Base-by-base conservation (phyloP, 2,888 invertebrate genomes). In the Parascotia fuliginaria region DNA sequence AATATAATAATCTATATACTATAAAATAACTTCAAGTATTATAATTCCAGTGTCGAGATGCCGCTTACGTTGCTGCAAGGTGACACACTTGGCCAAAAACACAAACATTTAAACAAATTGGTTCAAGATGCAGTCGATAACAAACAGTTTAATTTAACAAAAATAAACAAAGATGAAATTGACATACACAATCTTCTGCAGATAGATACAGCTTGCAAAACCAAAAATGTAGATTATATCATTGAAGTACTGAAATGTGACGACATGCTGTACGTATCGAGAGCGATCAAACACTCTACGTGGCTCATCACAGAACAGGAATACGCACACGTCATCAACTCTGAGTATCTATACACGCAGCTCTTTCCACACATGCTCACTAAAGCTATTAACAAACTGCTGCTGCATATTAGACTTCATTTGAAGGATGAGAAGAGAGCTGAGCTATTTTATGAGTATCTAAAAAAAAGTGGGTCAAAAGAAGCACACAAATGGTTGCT, bases 241-340 rank as follows among this genome's bases (percentile, higher is more conserved):
- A 57, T 87, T 6, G 73, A 76, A 22, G 74, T 81, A 27, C 55
- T 87, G 0, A 83, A 85, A 54, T 76, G 73, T 22, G 68, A 79
- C 19, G 87, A 89, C 56, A 78, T 83, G 75, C 59, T 89, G 27
- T 86, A 83, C 50, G 79, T 83, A 2, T 78, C 87, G 6, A 76
- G 79, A 62, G 86, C 80, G 12, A 78, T 89, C 31, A 87, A 83
- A 47, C 67, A 73, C 38, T 73, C 78, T 31, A 60, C 68, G 11
- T 89, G 89, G 89, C 62, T 89, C 6, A 70, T 89, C 29, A 83
- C 77, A 1, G 84, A 89, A 16, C 56, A 67, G 4, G 65, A 83
- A 45, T 85, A 85, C 51, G 74, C 76, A 3, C 60, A 84, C 55
- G 77, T 89, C 38, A 73, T 90, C 39, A 86, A 89, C 51, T 86